Base-by-base conservation (phyloP, 2,113 vertebrate species). In the Larimichthys crocea region DNA sequence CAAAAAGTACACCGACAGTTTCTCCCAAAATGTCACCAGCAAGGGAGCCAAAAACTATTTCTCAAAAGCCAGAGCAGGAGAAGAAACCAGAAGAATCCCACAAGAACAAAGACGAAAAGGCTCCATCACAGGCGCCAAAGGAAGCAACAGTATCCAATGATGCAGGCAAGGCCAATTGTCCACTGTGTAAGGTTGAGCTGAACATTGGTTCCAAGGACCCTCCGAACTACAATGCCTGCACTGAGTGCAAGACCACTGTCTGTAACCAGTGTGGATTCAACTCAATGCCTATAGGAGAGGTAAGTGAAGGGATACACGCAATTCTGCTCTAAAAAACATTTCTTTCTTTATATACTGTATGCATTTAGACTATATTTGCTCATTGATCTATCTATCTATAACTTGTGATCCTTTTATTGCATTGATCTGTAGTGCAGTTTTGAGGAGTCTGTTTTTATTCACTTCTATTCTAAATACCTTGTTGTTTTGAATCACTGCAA, bases 211-310 rank as follows among this genome's bases (percentile, higher is more conserved):
- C 88, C 60, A 96, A 96, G 12, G 95, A 95, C 61, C 94, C 95
- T 87, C 94, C 96, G 65, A 99, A 99, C 92, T 98, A 96, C 90
- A 97, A 94, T 90, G 96, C 92, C 0, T 99, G 98, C 66, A 99
- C 98, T 0, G 95, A 96, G 86, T 99, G 98, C 94, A 97, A 96
- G 55, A 95, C 92, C 2, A 92, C 92, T 29, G 97, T 99, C 77
- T 99, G 98, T 92, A 98, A 94, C 84, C 94, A 97, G 19, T 99
- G 98, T 94, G 92, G 92, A 85, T 93, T 93, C 26, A 91, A 74
- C 74, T 83, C 91, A 40, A 88, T 93, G 88, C 86, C 83, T 10
- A 50, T 56, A 3, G 91, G 86, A 86, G 79, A 92, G 89, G 92
- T 92, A 89, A 81, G 86, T 69, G 1, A 64, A 44, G 1, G 1